These are phyloP conservation scores for Drosophila bipectinata DNA, from an alignment of 1,140 invertebrate species.

Conservation along the genomic window DNA sequence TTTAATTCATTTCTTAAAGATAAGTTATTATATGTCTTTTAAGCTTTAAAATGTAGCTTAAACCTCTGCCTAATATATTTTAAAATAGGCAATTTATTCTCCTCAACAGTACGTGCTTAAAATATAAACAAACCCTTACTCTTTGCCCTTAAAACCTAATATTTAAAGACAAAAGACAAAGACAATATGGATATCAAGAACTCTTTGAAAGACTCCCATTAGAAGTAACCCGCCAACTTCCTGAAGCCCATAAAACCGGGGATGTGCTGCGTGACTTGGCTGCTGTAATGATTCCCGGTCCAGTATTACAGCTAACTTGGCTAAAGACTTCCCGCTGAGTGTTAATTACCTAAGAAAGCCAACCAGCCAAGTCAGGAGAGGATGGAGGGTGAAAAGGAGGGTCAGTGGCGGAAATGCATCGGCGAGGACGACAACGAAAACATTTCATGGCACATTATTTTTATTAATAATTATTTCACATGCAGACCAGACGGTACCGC, in stretches of 20 bases:
- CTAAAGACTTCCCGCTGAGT: conserved; percentile 46
- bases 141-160: neutral
- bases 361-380: neutral
- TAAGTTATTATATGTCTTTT: too few relatives aligned
- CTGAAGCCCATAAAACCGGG: conserved; percentile 6
- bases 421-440: conserved; percentile 36
- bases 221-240: conserved; percentile 7
- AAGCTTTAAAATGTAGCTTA: too few relatives aligned
- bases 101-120: too few relatives aligned
- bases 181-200: conserved; percentile 5
- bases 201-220: conserved; percentile 18
- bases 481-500: conserved; percentile 47
- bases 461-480: conserved; percentile 78
- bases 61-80: too few relatives aligned
- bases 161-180: neutral
- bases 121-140: neutral
- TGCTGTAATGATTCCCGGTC: conserved; percentile 22
- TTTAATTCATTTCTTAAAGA: too few relatives aligned
- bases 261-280: conserved; percentile 16
- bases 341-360: conserved; percentile 66
- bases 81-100: too few relatives aligned
- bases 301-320: conserved; percentile 22
- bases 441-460: conserved; percentile 70
- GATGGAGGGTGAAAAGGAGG: neutral
- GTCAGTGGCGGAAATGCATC: conserved; percentile 40